Conservation (phyloP, 30 jellyfish, hydroid and myxozoan species). For the Turritopsis rubra region DNA sequence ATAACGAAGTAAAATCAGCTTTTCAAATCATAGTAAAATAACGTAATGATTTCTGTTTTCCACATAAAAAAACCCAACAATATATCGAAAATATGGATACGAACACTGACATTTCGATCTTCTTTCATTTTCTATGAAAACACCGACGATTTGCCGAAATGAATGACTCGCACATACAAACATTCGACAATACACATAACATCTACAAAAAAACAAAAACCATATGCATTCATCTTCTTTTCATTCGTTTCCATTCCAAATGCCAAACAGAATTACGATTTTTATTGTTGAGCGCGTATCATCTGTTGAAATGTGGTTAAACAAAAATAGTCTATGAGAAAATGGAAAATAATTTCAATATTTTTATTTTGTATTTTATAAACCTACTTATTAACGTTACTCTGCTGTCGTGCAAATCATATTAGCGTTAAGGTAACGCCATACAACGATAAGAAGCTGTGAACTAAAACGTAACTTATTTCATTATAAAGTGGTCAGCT, state of each 20-base stretch:
- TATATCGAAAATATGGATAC: not conserved
- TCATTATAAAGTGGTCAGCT: not conserved
- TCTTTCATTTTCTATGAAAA: not conserved
- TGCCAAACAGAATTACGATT: not conserved
- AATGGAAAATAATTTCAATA: not conserved
- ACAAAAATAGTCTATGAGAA: not conserved
- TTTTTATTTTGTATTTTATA: not conserved
- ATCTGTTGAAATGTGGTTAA: not conserved
- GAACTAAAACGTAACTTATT: not conserved
- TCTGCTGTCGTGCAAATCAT: not conserved
- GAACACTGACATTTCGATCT: not conserved
- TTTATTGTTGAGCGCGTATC: not conserved
- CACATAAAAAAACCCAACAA: not conserved
- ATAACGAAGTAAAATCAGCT: not conserved
- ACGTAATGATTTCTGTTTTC: not conserved
- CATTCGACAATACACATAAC: not conserved
- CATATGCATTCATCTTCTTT: not conserved
- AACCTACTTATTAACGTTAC: not conserved
- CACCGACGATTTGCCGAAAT: not conserved
- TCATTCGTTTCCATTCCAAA: not conserved
- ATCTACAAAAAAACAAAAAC: slow-evolving; percentile 3
- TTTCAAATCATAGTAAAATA: too few species aligned
- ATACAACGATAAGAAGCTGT: not conserved
- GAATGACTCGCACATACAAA: not conserved
- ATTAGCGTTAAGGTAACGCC: not conserved